Evolutionary conservation across 2,888 invertebrate genomes (phyloP).

Genomic region (Phengaris arion): DNA sequence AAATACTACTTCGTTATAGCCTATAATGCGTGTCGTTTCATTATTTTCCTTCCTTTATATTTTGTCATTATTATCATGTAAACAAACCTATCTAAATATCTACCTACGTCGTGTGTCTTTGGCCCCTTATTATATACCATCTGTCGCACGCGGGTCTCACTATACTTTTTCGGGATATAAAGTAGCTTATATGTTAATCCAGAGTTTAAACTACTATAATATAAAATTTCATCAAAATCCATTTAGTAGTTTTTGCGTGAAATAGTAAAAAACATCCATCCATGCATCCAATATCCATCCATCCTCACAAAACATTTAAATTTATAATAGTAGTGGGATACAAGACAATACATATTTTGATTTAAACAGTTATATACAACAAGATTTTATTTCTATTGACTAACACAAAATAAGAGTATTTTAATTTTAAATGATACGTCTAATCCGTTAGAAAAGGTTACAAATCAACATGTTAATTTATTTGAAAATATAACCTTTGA

Average conservation of each 20-base stretch:
- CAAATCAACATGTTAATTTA: slow-evolving; percentile 26
- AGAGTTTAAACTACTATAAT: too few species aligned
- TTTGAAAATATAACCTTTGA: slow-evolving; percentile 27
- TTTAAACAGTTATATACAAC: neutral
- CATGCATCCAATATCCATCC: too few species aligned
- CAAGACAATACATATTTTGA: too few species aligned
- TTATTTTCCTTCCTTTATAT: slow-evolving; percentile 1
- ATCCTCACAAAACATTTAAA: too few species aligned
- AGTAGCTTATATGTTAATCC: too few species aligned
- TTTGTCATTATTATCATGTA: neutral
- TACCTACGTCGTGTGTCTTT: neutral
- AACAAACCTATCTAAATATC: neutral
- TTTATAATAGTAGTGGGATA: too few species aligned
- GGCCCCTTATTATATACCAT: neutral
- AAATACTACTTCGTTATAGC: neutral
- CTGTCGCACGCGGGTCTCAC: too few species aligned
- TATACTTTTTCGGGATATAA: too few species aligned
- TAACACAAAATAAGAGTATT: slow-evolving; percentile 9
- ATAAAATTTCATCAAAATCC: too few species aligned
- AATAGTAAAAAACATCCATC: too few species aligned
- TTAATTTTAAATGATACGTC: slow-evolving; percentile 19
- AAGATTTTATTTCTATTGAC: neutral
- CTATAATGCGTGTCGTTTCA: neutral
- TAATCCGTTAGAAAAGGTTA: slow-evolving; percentile 19
- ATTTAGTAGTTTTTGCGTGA: too few species aligned